phyloP scores from a whole-genome alignment of 2,113 vertebrate species.

The Phylloscopus trochilus region DNA sequence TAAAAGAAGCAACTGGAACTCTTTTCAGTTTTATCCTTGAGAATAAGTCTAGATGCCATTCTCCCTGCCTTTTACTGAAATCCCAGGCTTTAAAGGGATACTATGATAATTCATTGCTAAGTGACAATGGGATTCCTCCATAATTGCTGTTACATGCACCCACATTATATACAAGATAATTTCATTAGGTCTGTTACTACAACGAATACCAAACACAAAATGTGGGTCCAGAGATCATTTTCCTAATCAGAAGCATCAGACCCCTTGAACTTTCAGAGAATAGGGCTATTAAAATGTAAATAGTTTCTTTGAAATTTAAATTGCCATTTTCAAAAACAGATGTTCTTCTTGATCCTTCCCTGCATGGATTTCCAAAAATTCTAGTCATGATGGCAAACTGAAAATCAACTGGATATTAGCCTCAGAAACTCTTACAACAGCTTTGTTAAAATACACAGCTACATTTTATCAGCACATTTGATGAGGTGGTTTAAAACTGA shows the following conservation, averaged over 20 bases:
- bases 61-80: neutral
- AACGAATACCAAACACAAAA: conserved; percentile 22
- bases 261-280: conserved; percentile 2
- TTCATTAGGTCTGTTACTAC: conserved; percentile 24
- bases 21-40: neutral
- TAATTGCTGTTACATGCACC: neutral
- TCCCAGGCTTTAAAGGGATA: conserved; percentile 6
- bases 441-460: neutral
- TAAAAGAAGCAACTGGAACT: neutral
- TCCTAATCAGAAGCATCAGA: conserved; percentile 31
- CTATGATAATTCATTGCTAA: neutral
- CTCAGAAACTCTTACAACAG: neutral
- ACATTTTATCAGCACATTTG: neutral
- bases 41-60: neutral
- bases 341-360: neutral
- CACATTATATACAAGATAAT: conserved; percentile 18
- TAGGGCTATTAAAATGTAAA: conserved; percentile 18
- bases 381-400: neutral
- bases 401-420: neutral
- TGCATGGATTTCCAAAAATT: neutral
- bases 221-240: conserved; percentile 1
- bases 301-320: conserved; percentile 35
- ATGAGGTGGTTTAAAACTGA: neutral
- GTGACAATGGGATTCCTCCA: neutral
- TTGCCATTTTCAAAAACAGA: neutral